Evolutionary conservation across 2,888 invertebrate species (phyloP).

Genomic region (Agrilus cyanescens): DNA sequence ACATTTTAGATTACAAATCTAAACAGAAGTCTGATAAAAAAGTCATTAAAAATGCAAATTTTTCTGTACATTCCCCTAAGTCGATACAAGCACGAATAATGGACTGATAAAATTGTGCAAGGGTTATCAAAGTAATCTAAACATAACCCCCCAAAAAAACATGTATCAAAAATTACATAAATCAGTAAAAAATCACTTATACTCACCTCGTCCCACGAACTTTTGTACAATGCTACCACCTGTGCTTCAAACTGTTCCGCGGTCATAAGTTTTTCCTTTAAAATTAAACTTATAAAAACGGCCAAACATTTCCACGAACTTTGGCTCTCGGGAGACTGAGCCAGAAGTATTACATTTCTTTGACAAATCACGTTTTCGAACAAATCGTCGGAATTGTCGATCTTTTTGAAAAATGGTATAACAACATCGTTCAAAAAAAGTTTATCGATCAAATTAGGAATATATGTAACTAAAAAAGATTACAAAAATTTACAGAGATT

Average conservation of each 20-base stretch:
- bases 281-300: constrained; percentile 15
- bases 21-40: constrained; percentile 26
- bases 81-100: constrained; percentile 15
- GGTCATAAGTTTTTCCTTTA: constrained; percentile 44
- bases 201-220: constrained; percentile 44
- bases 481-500: background rate
- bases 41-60: constrained; percentile 23
- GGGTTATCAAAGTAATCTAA: constrained; percentile 19
- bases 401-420: no score
- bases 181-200: background rate
- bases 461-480: constrained; percentile 20
- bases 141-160: constrained; percentile 7
- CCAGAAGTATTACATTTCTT: constrained; percentile 24
- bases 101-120: constrained; percentile 21
- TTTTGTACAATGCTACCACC: constrained; percentile 53
- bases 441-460: constrained; percentile 10
- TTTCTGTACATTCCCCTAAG: constrained; percentile 11
- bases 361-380: constrained; percentile 25
- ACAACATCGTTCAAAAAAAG: constrained; percentile 3
- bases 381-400: constrained; percentile 15
- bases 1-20: constrained; percentile 8
- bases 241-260: constrained; percentile 52
- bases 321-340: constrained; percentile 14
- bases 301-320: constrained; percentile 23
- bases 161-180: background rate